phyloP scores from a whole-genome alignment of 2,113 vertebrate genomes.

The Crypturellus undulatus region DNA sequence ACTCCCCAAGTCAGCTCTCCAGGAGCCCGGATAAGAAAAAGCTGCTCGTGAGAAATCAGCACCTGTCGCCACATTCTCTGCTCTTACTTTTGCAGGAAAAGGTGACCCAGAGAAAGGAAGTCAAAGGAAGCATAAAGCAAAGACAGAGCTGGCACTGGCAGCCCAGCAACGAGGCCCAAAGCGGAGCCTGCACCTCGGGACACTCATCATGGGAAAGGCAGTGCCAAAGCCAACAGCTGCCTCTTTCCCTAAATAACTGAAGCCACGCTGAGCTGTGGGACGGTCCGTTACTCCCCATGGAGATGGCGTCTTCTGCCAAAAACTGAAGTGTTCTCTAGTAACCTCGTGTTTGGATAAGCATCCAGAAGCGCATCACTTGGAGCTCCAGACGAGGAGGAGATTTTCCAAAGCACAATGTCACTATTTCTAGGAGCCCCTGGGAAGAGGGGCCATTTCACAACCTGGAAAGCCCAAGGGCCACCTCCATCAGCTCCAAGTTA shows the following conservation, averaged over 20 bases:
- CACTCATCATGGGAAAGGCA: neutral
- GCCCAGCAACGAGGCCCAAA: neutral
- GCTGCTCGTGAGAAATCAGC: neutral
- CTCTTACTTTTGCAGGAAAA: neutral
- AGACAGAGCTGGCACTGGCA: neutral
- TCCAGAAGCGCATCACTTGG: neutral
- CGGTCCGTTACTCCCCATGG: neutral
- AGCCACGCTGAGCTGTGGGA: neutral
- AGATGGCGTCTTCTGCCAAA: neutral
- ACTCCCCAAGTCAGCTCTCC: neutral
- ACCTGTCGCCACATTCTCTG: fast-evolving
- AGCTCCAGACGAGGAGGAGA: neutral
- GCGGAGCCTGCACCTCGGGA: neutral
- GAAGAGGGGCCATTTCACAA: neutral
- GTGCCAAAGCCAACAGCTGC: neutral
- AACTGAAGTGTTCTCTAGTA: neutral
- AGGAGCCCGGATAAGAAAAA: neutral
- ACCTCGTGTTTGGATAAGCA: neutral
- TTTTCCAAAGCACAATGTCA: fast-evolving
- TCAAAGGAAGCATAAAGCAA: neutral
- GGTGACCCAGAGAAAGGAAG: fast-evolving
- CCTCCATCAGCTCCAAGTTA: neutral
- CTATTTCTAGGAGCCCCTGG: neutral
- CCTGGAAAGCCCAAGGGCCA: neutral
- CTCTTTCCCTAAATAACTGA: neutral